A percentile compares a stretch with the other conserved stretches of the same genome.
Evolutionary conservation across 2,888 invertebrate species (phyloP).

Genomic region (Tupiocoris notatus): DNA sequence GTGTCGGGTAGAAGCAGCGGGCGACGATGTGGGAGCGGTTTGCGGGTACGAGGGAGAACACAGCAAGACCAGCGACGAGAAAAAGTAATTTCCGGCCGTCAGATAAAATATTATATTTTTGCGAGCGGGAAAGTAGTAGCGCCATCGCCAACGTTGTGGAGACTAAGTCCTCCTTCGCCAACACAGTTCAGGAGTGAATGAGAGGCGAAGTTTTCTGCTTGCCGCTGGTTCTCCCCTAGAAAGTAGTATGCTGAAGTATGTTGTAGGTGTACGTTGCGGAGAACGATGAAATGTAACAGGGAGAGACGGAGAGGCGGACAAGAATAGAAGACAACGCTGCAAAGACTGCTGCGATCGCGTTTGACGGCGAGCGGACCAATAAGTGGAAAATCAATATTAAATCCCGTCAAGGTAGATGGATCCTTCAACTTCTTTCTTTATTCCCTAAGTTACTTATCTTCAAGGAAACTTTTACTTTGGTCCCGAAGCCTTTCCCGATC

Average conservation of each 20-base stretch:
- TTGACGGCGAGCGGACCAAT: not conserved
- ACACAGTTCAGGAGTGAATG: not conserved
- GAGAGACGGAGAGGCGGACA: not conserved
- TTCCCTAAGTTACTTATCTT: conserved; percentile 32
- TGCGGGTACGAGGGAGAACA: not conserved
- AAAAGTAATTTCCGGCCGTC: conserved; percentile 29
- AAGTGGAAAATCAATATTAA: conserved; percentile 32
- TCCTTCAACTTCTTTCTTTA: conserved; percentile 29
- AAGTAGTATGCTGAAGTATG: no score
- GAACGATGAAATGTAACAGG: no score
- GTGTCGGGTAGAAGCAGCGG: not conserved
- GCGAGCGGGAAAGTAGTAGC: not conserved
- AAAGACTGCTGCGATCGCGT: not conserved
- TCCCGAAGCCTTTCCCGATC: not conserved
- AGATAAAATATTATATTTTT: conserved; percentile 19
- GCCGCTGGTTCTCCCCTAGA: no score
- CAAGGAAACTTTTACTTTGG: conserved; percentile 14
- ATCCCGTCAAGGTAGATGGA: conserved; percentile 28
- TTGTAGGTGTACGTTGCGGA: no score
- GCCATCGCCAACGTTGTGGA: not conserved
- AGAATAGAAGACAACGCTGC: not conserved
- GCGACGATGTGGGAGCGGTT: not conserved
- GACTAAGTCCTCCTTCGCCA: not conserved
- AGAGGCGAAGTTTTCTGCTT: not conserved
- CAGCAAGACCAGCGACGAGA: not conserved